Evolutionary conservation across 2,888 invertebrate genomes (phyloP).

Genomic region (Hemistola chrysoprasaria): DNA sequence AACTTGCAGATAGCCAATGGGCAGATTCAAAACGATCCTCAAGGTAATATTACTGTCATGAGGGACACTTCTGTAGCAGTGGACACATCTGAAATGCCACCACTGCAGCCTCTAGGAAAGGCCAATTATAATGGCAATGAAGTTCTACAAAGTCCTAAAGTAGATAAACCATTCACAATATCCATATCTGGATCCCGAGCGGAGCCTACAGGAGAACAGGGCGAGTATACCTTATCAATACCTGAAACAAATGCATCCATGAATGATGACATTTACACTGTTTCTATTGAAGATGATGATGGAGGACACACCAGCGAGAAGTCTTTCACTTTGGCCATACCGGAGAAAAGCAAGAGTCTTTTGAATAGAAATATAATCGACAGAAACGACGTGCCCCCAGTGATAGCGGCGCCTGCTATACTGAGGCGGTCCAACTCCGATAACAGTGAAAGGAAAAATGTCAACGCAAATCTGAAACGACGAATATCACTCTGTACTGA

Average conservation of each 20-base stretch:
- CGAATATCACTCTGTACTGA: constrained; percentile 72
- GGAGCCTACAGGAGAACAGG: constrained; percentile 74
- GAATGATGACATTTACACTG: constrained; percentile 79
- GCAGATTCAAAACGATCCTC: constrained; percentile 82
- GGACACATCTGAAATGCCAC: constrained; percentile 66
- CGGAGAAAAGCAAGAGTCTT: constrained; percentile 73
- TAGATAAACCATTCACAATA: constrained; percentile 64
- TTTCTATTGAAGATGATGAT: constrained; percentile 76
- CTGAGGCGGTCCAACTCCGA: constrained; percentile 75
- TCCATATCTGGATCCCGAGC: constrained; percentile 74
- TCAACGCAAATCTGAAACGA: constrained; percentile 60
- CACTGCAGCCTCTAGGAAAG: constrained; percentile 67
- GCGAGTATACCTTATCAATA: constrained; percentile 75
- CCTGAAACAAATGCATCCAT: constrained; percentile 77
- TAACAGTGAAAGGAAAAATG: constrained; percentile 65
- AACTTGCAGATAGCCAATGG: constrained; percentile 87
- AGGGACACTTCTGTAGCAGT: constrained; percentile 62
- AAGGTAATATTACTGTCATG: constrained; percentile 84
- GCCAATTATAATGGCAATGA: constrained; percentile 53
- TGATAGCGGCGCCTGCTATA: constrained; percentile 71
- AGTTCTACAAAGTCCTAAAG: constrained; percentile 53
- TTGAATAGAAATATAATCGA: constrained; percentile 64
- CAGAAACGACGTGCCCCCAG: constrained; percentile 52
- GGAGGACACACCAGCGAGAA: constrained; percentile 63
- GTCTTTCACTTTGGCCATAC: constrained; percentile 71